phyloP scores from a whole-genome alignment of 2,797 vertebrate species.

The Helicolenus hilgendorfi region DNA sequence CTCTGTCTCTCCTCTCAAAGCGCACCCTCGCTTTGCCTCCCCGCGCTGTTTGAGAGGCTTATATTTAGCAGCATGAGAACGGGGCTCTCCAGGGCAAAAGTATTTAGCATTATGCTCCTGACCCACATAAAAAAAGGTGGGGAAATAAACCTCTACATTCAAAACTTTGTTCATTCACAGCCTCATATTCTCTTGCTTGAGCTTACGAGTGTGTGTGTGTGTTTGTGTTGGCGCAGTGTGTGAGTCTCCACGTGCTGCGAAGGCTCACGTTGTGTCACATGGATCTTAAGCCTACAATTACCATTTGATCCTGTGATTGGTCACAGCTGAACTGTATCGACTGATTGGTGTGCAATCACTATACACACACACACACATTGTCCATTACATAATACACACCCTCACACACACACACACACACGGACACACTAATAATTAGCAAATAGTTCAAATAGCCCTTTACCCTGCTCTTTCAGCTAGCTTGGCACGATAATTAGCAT shows the following conservation, averaged over 20 bases:
- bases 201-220: constrained; percentile 11
- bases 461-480: constrained; percentile 6
- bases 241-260: neutral
- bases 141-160: constrained; percentile 36
- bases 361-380: neutral
- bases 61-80: constrained; percentile 62
- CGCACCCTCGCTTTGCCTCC: constrained; percentile 20
- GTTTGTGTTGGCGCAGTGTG: constrained; percentile 9
- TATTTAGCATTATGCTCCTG: constrained; percentile 61
- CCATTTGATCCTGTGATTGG: constrained; percentile 62
- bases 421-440: neutral
- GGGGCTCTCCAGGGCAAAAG: constrained; percentile 47
- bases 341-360: constrained; percentile 37
- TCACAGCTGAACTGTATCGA: constrained; percentile 6
- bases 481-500: constrained; percentile 1
- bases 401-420: neutral
- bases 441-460: constrained; percentile 49
- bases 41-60: constrained; percentile 50
- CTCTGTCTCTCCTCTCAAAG: constrained; percentile 34
- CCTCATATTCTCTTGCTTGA: constrained; percentile 2
- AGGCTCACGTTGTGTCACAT: constrained; percentile 38
- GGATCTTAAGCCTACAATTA: constrained; percentile 57
- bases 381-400: constrained; percentile 9
- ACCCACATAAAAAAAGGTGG: constrained; percentile 47
- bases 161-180: constrained; percentile 30